These are phyloP conservation scores for Leucopternis melanops DNA, from an alignment of 2,113 vertebrate species.

Conservation along the genomic window DNA sequence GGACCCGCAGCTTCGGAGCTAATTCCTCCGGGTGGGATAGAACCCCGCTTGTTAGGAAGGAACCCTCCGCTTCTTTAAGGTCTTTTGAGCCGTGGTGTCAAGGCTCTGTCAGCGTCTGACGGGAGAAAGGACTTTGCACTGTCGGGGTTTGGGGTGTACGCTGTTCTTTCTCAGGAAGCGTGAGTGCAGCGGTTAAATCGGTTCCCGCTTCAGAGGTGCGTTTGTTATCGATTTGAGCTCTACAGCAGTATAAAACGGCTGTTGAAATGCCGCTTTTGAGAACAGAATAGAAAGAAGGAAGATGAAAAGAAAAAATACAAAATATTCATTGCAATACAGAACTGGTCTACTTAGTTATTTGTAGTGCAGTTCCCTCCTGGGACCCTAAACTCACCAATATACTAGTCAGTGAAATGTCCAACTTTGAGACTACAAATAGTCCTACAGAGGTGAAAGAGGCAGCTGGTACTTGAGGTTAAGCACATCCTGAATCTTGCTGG, in stretches of 20 bases:
- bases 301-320: not conserved
- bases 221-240: not conserved
- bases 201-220: not conserved
- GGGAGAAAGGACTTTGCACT: not conserved
- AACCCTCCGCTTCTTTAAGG: not conserved
- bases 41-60: accelerated
- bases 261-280: not conserved
- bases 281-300: not conserved
- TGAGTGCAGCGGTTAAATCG: not conserved
- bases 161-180: not conserved
- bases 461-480: not conserved
- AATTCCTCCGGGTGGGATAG: accelerated
- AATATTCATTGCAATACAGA: not conserved
- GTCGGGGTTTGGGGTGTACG: not conserved
- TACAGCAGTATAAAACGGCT: not conserved
- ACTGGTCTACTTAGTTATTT: not conserved
- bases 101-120: not conserved
- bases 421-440: accelerated
- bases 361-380: not conserved
- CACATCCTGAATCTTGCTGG: not conserved
- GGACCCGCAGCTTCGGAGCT: accelerated
- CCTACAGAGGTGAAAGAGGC: not conserved
- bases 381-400: not conserved
- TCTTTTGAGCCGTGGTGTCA: accelerated
- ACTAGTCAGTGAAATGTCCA: accelerated